Evolutionary conservation across 2,797 vertebrate genomes (phyloP).

Genomic region (Myotis vivesi): DNA sequence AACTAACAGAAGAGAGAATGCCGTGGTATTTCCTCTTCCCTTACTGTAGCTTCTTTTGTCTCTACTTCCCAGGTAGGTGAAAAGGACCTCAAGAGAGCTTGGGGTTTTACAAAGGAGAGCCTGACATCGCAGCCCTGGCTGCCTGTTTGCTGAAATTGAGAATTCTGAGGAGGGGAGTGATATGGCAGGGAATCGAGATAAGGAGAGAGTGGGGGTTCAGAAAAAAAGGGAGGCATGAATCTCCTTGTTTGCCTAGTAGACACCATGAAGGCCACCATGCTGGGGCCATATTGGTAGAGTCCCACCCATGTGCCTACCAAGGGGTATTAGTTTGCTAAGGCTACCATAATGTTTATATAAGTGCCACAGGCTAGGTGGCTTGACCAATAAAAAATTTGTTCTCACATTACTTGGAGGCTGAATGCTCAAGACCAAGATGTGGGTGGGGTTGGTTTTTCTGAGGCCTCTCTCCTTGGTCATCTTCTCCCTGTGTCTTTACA

Average conservation of each 20-base stretch:
- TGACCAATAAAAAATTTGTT: neutral
- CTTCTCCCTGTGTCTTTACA: neutral
- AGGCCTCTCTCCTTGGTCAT: neutral
- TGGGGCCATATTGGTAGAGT: neutral
- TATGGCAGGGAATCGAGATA: neutral
- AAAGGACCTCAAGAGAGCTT: neutral
- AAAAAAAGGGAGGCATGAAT: neutral
- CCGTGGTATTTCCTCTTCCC: neutral
- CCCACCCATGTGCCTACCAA: neutral
- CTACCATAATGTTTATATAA: neutral
- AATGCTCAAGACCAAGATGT: neutral
- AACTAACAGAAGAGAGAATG: neutral
- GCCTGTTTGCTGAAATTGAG: neutral
- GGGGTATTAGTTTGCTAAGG: neutral
- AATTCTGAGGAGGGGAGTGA: neutral
- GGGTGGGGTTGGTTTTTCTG: neutral
- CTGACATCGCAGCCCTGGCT: neutral
- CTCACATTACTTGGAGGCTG: neutral
- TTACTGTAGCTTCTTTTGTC: neutral
- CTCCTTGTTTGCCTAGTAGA: neutral
- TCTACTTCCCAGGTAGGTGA: neutral
- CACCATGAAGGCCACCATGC: neutral
- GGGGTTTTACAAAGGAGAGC: neutral
- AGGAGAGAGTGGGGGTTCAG: neutral
- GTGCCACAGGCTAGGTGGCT: neutral